Base-by-base conservation (phyloP, 1,140 invertebrate genomes). In the Brachystomella parvula region DNA sequence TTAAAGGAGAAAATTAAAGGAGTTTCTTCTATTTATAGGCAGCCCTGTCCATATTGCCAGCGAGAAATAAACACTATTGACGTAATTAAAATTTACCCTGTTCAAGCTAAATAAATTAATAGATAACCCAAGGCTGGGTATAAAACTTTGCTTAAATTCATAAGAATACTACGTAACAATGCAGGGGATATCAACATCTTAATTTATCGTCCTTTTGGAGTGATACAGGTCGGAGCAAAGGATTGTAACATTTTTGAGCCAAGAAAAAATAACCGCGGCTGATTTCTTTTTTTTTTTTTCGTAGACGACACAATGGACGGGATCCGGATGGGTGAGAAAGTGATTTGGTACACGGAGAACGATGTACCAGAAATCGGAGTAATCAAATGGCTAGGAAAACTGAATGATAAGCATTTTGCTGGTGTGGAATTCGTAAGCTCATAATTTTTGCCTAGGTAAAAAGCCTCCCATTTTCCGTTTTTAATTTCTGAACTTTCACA, bases 361-460 rank as follows among this genome's bases (percentile, higher is more conserved):
- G 61, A 35, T 6, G 61, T 49, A 12, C 12, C 61, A 29, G 39
- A 63, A 53, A 33, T 29, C 3, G 61, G 61, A 47, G 24, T 21
- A 2, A 35, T 63, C 9, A 47, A 49, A 28, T 63, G 61, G 61
- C 17, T 63, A 12, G 61, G 61, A n/a, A 63, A 47, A 49, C n/a
- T 63, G 6, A 47, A 30, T 30, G 61, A 29, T 2, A 3, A 26
- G 19, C 35, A 47, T 32, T 28, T 21, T 30, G 61, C 61, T 31
- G 61, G 61, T 3, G 61, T 63, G 6, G 61, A 63, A 63, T 63
- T 63, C 49, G 61, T 63, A 63, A 49, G 61, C 3, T 24, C 3
- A 24, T 15, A 53, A 53, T 17, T 39, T 39, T 47, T 35, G 12
- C 12, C 9, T 57, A 57, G 6, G 29, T 30, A 6, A 60, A 60